A percentile compares a stretch with the other conserved stretches of the same genome.
These are phyloP conservation scores for Anniella stebbinsi DNA, from an alignment of 2,797 vertebrate genomes.

Conservation along the genomic window DNA sequence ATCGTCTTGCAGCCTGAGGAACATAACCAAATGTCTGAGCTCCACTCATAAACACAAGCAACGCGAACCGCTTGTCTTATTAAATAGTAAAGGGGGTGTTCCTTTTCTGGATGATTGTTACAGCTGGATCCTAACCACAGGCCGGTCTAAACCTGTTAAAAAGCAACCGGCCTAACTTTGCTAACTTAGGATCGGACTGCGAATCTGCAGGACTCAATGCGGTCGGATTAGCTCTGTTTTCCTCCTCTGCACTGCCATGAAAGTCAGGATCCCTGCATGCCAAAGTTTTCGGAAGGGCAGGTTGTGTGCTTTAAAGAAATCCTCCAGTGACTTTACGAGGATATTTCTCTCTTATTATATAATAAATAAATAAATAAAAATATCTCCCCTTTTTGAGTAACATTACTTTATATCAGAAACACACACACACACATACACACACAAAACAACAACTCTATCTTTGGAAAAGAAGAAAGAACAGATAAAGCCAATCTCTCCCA, in stretches of 20 bases:
- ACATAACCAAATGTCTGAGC: background rate
- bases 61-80: background rate
- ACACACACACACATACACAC: background rate
- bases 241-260: no score
- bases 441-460: background rate
- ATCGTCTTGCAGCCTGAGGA: background rate
- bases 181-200: background rate
- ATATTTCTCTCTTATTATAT: background rate
- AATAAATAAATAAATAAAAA: background rate
- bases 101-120: background rate
- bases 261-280: background rate
- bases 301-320: background rate
- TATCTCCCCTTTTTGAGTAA: background rate
- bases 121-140: background rate
- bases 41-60: no score
- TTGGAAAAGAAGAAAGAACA: background rate
- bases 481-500: background rate
- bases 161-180: background rate
- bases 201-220: background rate
- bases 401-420: background rate
- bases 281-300: background rate
- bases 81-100: background rate
- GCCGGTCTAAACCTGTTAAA: no score
- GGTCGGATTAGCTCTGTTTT: background rate
- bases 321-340: background rate